These are phyloP conservation scores for Speoplatyrhinus poulsoni DNA, from an alignment of 2,113 vertebrate species.

Conservation along the genomic window DNA sequence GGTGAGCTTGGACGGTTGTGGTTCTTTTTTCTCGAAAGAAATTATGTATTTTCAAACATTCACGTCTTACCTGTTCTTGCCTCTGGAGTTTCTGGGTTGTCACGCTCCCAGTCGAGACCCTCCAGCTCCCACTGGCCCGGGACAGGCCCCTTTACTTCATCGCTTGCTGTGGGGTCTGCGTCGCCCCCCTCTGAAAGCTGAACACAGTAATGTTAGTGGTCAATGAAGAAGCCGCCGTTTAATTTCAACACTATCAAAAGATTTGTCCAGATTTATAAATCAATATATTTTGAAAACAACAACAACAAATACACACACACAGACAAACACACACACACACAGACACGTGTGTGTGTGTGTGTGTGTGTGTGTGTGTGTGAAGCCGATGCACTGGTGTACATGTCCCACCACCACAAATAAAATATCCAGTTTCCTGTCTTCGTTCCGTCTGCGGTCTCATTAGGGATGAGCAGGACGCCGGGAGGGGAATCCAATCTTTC, in stretches of 20 bases:
- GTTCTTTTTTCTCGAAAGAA: neutral
- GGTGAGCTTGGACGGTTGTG: neutral
- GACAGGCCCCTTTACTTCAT: conserved; percentile 58
- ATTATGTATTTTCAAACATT: conserved; percentile 9
- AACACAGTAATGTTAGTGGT: conserved; percentile 64
- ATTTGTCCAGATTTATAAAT: no score
- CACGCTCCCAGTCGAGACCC: conserved; percentile 65
- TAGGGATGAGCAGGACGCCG: conserved; percentile 41
- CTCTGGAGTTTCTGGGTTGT: conserved; percentile 52
- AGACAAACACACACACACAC: no score
- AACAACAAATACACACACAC: no score
- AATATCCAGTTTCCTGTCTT: conserved; percentile 36
- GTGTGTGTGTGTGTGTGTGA: no score
- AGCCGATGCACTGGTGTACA: no score
- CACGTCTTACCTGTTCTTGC: conserved; percentile 73
- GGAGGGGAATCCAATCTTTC: conserved; percentile 23
- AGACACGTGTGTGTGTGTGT: no score
- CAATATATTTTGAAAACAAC: no score
- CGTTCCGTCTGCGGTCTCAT: conserved; percentile 45
- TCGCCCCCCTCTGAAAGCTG: conserved; percentile 66
- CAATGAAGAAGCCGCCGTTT: conserved; percentile 36
- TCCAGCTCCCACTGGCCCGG: conserved; percentile 62
- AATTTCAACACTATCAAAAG: no score
- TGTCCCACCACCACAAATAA: conserved; percentile 39
- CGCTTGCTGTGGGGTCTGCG: conserved; percentile 59